Percentiles rank a stretch among this genome's conserved stretches.
Evolutionary conservation across 2,797 vertebrate genomes (phyloP).

Genomic region (Falco berigora): DNA sequence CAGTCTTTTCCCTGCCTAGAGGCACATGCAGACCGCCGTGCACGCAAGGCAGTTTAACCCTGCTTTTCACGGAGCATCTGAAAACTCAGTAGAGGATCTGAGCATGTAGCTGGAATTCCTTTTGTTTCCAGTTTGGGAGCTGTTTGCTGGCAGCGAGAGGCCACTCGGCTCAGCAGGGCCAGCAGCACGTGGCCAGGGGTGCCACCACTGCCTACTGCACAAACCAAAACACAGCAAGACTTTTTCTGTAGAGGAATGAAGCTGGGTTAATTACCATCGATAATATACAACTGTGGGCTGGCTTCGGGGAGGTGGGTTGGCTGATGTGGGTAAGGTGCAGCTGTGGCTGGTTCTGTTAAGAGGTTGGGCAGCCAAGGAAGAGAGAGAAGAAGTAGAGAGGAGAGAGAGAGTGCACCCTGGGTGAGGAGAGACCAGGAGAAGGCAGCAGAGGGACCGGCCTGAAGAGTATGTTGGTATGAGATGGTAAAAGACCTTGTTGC

Average conservation of each 20-base stretch:
- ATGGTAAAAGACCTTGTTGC: no score
- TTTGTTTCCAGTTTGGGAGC: neutral
- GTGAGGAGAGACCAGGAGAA: no score
- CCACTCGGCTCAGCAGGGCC: fast-evolving
- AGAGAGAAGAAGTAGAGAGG: no score
- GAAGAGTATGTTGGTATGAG: no score
- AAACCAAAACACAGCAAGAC: neutral
- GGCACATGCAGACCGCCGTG: neutral
- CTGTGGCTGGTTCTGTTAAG: no score
- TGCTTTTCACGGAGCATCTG: neutral
- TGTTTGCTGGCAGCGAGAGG: neutral
- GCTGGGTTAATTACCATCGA: no score
- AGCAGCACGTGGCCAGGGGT: neutral
- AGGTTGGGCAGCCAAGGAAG: no score
- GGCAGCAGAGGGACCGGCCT: no score
- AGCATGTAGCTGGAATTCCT: neutral
- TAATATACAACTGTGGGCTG: no score
- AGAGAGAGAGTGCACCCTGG: no score
- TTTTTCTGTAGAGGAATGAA: neutral
- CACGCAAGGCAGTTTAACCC: neutral
- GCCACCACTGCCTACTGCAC: neutral
- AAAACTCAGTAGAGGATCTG: neutral
- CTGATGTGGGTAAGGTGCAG: no score
- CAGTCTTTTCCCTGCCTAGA: neutral
- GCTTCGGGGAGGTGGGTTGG: no score